Base-by-base conservation (phyloP, 1,140 invertebrate species). In the Diachasmimorpha longicaudata region DNA sequence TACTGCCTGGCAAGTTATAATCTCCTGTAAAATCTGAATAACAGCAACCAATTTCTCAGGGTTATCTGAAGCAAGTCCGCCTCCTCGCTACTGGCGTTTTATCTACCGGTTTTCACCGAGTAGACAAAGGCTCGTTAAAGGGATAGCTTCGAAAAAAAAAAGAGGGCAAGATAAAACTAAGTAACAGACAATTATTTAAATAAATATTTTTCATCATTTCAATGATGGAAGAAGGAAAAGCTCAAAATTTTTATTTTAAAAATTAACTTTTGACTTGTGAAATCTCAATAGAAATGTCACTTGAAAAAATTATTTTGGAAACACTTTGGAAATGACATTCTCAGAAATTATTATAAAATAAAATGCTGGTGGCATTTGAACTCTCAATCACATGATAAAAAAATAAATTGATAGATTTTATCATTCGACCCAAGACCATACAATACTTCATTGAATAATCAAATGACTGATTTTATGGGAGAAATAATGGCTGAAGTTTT, bases 1-100 rank as follows among this genome's bases (percentile, higher is more conserved):
- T 84, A 79, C 78, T 79, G 25, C 71, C 31, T 36, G 63, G 42
- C n/a, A 76, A 78, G 77, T 81, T 83, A 82, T 82, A 83, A 84
- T 84, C 83, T 80, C 70, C 79, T 75, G 78, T 79, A 77, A 82
- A 84, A 84, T 82, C 81, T 78, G 83, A 83, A 82, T 83, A 84
- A 83, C 79, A 79, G 75, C 67, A 76, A 66, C 80, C 78, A 79
- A 81, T 84, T 83, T 81, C 77, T 84, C 82, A 82, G 79, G 81
- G 83, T 82, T 84, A 84, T 85, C 83, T 83, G 77, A 78, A 80
- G 77, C 72, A 68, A 19, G 14, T 19, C 36, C 31, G 36, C 66
- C 66, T 16, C 36, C 36, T 39, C 25, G 31, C 36, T 37, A 68
- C 36, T 39, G 66, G n/a, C 13, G 36, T 39, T 68, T 68, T 68